phyloP scores from a whole-genome alignment of 2,888 invertebrate genomes.

The Agrochola circellaris region DNA sequence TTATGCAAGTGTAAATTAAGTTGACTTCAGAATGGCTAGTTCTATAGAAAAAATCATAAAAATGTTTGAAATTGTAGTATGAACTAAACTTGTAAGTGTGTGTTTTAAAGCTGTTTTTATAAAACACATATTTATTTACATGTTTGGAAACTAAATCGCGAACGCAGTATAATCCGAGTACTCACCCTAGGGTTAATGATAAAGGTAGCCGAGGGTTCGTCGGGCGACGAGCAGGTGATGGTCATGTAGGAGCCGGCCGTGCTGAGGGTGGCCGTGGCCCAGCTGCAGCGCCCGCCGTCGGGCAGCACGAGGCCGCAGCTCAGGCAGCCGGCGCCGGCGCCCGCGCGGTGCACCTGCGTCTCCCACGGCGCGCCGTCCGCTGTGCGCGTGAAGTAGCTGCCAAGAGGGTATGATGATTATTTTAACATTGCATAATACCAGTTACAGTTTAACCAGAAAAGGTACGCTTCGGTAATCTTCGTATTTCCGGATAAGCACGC shows the following conservation, averaged over 20 bases:
- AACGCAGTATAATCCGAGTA: constrained; percentile 7
- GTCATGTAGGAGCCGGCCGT: constrained; percentile 92
- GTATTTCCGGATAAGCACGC: not conserved
- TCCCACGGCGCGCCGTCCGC: constrained; percentile 92
- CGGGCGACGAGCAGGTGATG: constrained; percentile 93
- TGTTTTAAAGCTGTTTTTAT: not conserved
- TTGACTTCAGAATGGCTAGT: not conserved
- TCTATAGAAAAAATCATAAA: not conserved
- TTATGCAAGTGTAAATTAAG: not conserved
- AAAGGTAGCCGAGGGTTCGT: constrained; percentile 91
- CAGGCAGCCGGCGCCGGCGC: constrained; percentile 90
- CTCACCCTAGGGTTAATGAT: constrained; percentile 88
- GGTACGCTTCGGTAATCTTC: not conserved
- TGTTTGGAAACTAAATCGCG: not conserved
- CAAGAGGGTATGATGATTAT: not conserved
- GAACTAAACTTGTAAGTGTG: not conserved
- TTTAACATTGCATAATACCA: not conserved
- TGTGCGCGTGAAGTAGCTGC: constrained; percentile 94
- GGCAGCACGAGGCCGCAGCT: constrained; percentile 92
- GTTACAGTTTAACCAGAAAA: not conserved
- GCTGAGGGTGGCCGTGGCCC: constrained; percentile 92
- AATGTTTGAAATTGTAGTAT: not conserved
- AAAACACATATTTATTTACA: not conserved
- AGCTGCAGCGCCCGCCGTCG: constrained; percentile 91
- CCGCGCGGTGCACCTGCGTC: constrained; percentile 93